Evolutionary conservation across 1,140 invertebrate genomes (phyloP).

Genomic region (Matsumurasca onukii): DNA sequence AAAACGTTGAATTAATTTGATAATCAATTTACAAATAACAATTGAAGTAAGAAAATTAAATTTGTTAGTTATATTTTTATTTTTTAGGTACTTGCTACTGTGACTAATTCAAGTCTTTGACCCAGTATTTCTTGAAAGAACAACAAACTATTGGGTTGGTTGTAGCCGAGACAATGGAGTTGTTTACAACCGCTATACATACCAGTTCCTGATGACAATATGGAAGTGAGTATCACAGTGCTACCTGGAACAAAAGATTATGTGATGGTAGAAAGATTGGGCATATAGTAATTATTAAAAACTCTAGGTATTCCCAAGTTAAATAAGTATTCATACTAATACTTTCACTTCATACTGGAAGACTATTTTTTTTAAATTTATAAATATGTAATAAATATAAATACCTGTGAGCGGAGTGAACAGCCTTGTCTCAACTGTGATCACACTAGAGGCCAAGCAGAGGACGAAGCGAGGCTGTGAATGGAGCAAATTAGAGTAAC

Average conservation of each 20-base stretch:
- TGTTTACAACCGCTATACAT: slow-evolving; percentile 38
- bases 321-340: too few species aligned
- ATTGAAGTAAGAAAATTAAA: slow-evolving; percentile 12
- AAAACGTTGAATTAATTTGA: slow-evolving; percentile 24
- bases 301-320: too few species aligned
- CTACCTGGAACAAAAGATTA: slow-evolving; percentile 37
- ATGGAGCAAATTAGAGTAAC: too few species aligned
- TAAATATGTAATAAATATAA: too few species aligned
- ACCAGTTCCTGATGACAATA: slow-evolving; percentile 35
- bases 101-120: slow-evolving; percentile 27
- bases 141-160: slow-evolving; percentile 29
- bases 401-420: too few species aligned
- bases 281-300: too few species aligned
- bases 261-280: too few species aligned
- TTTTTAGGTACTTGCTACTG: slow-evolving; percentile 31
- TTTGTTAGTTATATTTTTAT: slow-evolving; percentile 24
- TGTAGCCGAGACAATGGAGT: slow-evolving; percentile 30
- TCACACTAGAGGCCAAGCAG: too few species aligned
- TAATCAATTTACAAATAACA: not conserved
- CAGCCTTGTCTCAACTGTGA: too few species aligned
- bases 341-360: too few species aligned
- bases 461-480: too few species aligned
- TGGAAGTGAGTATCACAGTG: slow-evolving; percentile 28
- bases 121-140: slow-evolving; percentile 28
- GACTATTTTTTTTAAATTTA: too few species aligned